A percentile compares a stretch with the other conserved stretches of the same genome.
These are phyloP conservation scores for Salvelinus alpinus DNA, from an alignment of 2,113 vertebrate genomes.

Conservation along the genomic window DNA sequence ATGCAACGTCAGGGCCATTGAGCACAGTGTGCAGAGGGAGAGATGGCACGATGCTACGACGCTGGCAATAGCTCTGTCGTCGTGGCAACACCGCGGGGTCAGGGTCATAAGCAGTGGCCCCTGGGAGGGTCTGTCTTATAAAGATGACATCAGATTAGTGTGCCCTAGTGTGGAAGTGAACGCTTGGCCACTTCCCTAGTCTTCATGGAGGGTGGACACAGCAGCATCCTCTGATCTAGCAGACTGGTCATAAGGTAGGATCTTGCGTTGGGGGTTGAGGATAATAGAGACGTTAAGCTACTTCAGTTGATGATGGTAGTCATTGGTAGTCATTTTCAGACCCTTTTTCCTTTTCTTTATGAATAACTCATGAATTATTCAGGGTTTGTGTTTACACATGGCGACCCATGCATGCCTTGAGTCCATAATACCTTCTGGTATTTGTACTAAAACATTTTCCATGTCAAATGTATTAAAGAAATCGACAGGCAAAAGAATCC, in stretches of 20 bases:
- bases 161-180: constrained; percentile 63
- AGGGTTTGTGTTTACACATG: constrained; percentile 75
- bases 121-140: constrained; percentile 63
- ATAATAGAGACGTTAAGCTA: constrained; percentile 66
- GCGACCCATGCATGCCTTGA: constrained; percentile 77
- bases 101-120: constrained; percentile 68
- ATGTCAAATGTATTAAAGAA: constrained; percentile 75
- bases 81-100: constrained; percentile 65
- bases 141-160: constrained; percentile 73
- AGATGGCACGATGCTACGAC: constrained; percentile 38
- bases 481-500: constrained; percentile 82
- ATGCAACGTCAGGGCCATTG: constrained; percentile 87
- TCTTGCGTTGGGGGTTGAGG: constrained; percentile 37
- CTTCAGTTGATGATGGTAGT: constrained; percentile 73
- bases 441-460: constrained; percentile 96
- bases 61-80: constrained; percentile 37
- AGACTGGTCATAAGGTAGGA: constrained; percentile 64
- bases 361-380: constrained; percentile 91
- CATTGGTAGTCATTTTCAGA: constrained; percentile 69
- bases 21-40: constrained; percentile 86
- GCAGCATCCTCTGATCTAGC: constrained; percentile 54
- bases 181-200: constrained; percentile 56
- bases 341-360: constrained; percentile 77
- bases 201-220: constrained; percentile 51
- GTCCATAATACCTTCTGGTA: constrained; percentile 93